Conservation (phyloP, 2,888 invertebrate genomes). For the Hydropsyche betteni region DNA sequence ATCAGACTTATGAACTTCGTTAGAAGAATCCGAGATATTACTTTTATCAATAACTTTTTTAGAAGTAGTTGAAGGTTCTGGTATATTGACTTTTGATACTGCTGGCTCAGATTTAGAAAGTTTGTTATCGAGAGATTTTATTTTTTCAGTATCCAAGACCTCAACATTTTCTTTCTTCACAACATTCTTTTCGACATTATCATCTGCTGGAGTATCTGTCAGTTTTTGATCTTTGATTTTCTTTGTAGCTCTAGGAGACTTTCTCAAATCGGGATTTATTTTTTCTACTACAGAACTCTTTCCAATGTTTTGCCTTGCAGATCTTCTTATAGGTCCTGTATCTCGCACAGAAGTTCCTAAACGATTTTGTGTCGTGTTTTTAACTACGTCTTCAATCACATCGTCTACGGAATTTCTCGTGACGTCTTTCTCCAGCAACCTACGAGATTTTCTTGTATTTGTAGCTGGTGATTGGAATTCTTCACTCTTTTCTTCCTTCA, state of each 20-base stretch:
- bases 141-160: conserved; percentile 54
- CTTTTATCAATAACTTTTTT: conserved; percentile 50
- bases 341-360: conserved; percentile 56
- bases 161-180: conserved; percentile 57
- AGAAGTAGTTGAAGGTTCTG: conserved; percentile 48
- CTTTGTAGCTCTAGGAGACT: conserved; percentile 72
- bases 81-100: not conserved
- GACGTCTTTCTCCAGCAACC: conserved; percentile 81
- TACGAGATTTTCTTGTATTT: conserved; percentile 82
- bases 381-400: conserved; percentile 88
- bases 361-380: conserved; percentile 66
- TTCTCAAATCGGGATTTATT: conserved; percentile 61
- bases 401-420: conserved; percentile 84
- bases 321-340: conserved; percentile 64
- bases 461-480: conserved; percentile 71
- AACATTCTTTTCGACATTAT: conserved; percentile 66
- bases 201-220: conserved; percentile 73
- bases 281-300: conserved; percentile 57
- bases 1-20: not conserved
- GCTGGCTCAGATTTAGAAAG: conserved; percentile 54
- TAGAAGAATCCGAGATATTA: not conserved
- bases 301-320: conserved; percentile 65
- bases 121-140: conserved; percentile 56
- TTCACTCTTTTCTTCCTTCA: conserved; percentile 65
- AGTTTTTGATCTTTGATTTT: conserved; percentile 71